Percentiles rank a stretch among this genome's conserved stretches.
Conservation (phyloP, 2,797 vertebrate genomes). For the Distichodus sexfasciatus region DNA sequence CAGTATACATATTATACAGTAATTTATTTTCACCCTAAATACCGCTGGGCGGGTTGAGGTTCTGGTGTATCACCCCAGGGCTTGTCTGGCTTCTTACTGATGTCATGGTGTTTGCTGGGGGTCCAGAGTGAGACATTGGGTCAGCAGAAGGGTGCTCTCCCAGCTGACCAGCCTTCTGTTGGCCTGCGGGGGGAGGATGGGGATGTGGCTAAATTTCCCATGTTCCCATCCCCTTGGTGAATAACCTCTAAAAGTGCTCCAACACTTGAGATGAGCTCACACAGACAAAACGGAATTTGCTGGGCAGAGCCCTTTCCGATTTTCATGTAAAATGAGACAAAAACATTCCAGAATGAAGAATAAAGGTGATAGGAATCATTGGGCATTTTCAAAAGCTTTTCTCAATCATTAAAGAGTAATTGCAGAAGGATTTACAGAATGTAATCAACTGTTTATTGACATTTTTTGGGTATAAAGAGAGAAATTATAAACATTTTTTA, state of each 20-base stretch:
- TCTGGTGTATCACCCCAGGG: constrained; percentile 10
- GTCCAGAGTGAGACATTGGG: constrained; percentile 37
- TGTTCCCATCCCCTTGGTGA: constrained; percentile 42
- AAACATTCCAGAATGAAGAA: too few relatives aligned
- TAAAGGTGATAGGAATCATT: too few relatives aligned
- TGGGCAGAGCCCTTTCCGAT: constrained; percentile 10
- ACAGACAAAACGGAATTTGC: constrained; percentile 8
- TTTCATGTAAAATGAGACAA: too few relatives aligned
- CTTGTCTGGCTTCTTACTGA: constrained; percentile 29
- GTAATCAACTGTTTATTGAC: background rate
- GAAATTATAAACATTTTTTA: constrained; percentile 48
- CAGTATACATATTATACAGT: background rate
- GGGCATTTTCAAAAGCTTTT: too few relatives aligned
- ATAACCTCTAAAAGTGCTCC: constrained; percentile 28
- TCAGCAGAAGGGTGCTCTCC: constrained; percentile 34
- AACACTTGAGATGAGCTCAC: constrained; percentile 5
- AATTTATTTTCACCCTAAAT: background rate
- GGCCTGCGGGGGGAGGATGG: constrained; percentile 25
- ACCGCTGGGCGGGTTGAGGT: constrained; percentile 15
- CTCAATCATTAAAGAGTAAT: too few relatives aligned
- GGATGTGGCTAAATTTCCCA: constrained; percentile 43
- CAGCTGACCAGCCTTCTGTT: constrained; percentile 26
- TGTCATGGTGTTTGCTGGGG: constrained; percentile 41
- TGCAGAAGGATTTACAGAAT: background rate
- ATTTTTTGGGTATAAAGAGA: constrained; percentile 16